These are phyloP conservation scores for Choreutis nemorana DNA, from an alignment of 2,888 invertebrate species.

Conservation along the genomic window DNA sequence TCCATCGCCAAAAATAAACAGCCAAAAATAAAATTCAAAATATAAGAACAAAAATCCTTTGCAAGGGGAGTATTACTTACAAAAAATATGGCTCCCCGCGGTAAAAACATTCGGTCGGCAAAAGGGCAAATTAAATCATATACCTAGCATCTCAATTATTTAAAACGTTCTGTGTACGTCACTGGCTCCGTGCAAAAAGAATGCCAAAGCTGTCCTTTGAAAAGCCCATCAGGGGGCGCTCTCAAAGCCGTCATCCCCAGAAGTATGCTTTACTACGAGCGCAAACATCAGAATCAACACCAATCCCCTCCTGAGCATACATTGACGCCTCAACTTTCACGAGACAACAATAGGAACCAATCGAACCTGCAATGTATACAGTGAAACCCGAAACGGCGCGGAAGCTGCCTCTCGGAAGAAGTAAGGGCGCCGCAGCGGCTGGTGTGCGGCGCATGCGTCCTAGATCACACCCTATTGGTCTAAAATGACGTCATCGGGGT, in stretches of 20 bases:
- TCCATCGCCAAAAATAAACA: too few relatives aligned
- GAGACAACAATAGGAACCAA: slow-evolving; percentile 19
- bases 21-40: too few relatives aligned
- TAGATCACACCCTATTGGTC: slow-evolving; percentile 54
- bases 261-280: slow-evolving; percentile 39
- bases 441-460: slow-evolving; percentile 47
- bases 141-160: slow-evolving; percentile 56
- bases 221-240: slow-evolving; percentile 53
- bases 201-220: slow-evolving; percentile 56
- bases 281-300: slow-evolving; percentile 27
- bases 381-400: slow-evolving; percentile 17
- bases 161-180: slow-evolving; percentile 44
- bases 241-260: slow-evolving; percentile 61
- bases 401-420: slow-evolving; percentile 21
- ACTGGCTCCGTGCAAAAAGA: slow-evolving; percentile 52
- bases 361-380: slow-evolving; percentile 37
- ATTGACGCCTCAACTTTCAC: slow-evolving; percentile 21
- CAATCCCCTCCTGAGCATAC: slow-evolving; percentile 22
- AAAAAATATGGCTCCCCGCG: slow-evolving; percentile 28
- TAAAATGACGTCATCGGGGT: slow-evolving; percentile 64
- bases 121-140: slow-evolving; percentile 63
- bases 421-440: slow-evolving; percentile 56
- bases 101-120: slow-evolving; percentile 33
- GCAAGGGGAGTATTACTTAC: slow-evolving; percentile 19
- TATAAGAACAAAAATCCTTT: too few relatives aligned